These are phyloP conservation scores for Furcula furcula DNA, from an alignment of 2,888 invertebrate genomes.

Conservation along the genomic window DNA sequence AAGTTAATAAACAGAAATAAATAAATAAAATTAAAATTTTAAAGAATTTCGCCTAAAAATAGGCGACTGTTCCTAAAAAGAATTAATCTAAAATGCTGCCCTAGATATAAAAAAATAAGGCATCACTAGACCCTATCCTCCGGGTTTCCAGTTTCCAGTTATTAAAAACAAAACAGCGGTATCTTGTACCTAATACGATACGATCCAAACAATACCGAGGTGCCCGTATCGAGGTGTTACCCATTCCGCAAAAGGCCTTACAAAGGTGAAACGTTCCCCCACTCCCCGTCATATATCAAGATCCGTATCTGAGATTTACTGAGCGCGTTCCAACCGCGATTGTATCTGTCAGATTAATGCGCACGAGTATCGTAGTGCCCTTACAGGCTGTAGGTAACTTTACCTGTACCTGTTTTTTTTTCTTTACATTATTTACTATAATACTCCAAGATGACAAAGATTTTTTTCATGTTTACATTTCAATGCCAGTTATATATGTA, in stretches of 20 bases:
- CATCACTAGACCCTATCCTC: too few relatives aligned
- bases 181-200: constrained; percentile 26
- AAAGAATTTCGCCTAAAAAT: background rate
- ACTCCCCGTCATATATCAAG: constrained; percentile 55
- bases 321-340: constrained; percentile 56
- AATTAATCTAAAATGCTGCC: too few relatives aligned
- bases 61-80: background rate
- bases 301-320: constrained; percentile 74
- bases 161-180: constrained; percentile 25
- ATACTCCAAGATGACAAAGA: constrained; percentile 24
- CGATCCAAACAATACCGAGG: constrained; percentile 38
- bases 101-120: too few relatives aligned
- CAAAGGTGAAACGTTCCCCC: constrained; percentile 40
- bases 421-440: constrained; percentile 47
- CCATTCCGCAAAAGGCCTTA: constrained; percentile 34
- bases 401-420: constrained; percentile 37
- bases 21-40: background rate
- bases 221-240: constrained; percentile 39
- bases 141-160: constrained; percentile 4
- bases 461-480: constrained; percentile 24
- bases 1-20: too few relatives aligned
- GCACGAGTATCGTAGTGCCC: constrained; percentile 48
- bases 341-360: constrained; percentile 75
- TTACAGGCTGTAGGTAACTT: constrained; percentile 53
- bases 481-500: constrained; percentile 8